These are phyloP conservation scores for Ceryle rudis DNA, from an alignment of 2,797 vertebrate species.

Conservation along the genomic window DNA sequence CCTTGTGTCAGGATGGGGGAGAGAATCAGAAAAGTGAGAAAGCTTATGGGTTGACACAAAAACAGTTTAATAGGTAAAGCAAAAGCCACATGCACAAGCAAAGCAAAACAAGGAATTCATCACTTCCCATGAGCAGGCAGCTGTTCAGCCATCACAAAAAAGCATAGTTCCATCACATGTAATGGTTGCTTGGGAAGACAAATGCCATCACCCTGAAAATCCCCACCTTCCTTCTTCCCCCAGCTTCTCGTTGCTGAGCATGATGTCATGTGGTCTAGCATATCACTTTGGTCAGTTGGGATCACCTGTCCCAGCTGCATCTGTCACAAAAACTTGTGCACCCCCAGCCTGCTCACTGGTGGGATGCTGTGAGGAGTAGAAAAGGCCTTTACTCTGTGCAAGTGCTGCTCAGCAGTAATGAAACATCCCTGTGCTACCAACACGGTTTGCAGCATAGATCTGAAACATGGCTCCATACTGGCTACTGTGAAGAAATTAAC, in stretches of 20 bases:
- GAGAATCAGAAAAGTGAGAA: neutral
- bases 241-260: neutral
- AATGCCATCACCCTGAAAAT: neutral
- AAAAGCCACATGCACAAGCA: neutral
- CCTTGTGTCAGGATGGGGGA: neutral
- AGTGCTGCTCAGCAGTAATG: neutral
- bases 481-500: neutral
- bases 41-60: neutral
- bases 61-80: neutral
- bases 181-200: neutral
- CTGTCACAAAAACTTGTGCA: neutral
- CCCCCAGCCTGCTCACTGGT: neutral
- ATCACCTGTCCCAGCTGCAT: neutral
- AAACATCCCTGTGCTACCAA: neutral
- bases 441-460: neutral
- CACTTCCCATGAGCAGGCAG: neutral
- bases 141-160: neutral
- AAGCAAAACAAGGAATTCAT: neutral
- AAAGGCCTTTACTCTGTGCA: neutral
- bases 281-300: neutral
- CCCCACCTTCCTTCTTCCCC: neutral
- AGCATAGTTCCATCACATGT: neutral
- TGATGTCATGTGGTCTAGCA: neutral
- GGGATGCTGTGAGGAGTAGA: neutral
- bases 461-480: neutral